phyloP scores from a whole-genome alignment of 2,797 vertebrate genomes.

The Masticophis lateralis region DNA sequence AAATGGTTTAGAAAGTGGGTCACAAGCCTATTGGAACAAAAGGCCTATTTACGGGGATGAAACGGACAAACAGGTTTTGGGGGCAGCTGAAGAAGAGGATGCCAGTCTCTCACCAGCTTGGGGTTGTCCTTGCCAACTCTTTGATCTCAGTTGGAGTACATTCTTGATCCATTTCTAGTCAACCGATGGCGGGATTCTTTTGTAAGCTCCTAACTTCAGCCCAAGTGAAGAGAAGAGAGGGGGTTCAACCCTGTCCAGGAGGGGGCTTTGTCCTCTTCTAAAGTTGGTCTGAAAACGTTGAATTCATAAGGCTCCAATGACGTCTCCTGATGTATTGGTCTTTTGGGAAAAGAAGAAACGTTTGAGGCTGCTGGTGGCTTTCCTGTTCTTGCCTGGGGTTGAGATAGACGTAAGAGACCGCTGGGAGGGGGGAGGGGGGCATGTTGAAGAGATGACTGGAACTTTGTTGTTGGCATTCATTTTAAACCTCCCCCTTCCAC shows the following conservation, averaged over 20 bases:
- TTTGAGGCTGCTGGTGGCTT: neutral
- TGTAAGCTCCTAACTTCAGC: neutral
- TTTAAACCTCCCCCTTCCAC: accelerated
- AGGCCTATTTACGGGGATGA: neutral
- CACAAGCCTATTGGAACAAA: neutral
- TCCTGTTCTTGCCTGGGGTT: neutral
- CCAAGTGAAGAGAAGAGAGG: neutral
- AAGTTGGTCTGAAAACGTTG: neutral
- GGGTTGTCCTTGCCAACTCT: neutral
- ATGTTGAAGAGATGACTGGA: neutral
- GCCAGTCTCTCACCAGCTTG: neutral
- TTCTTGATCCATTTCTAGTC: neutral
- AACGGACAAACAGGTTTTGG: neutral
- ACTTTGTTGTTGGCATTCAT: neutral
- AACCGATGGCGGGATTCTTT: neutral
- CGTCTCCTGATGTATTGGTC: neutral
- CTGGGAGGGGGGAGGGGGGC: neutral
- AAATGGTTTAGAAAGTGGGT: neutral
- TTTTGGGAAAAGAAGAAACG: neutral
- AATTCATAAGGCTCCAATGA: neutral
- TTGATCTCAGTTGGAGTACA: neutral
- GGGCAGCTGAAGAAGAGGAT: neutral
- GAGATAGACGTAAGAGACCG: neutral
- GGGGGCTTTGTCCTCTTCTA: neutral
- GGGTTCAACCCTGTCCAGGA: neutral